phyloP scores from a whole-genome alignment of 2,113 vertebrate species.

The Pomatostomus ruficeps region DNA sequence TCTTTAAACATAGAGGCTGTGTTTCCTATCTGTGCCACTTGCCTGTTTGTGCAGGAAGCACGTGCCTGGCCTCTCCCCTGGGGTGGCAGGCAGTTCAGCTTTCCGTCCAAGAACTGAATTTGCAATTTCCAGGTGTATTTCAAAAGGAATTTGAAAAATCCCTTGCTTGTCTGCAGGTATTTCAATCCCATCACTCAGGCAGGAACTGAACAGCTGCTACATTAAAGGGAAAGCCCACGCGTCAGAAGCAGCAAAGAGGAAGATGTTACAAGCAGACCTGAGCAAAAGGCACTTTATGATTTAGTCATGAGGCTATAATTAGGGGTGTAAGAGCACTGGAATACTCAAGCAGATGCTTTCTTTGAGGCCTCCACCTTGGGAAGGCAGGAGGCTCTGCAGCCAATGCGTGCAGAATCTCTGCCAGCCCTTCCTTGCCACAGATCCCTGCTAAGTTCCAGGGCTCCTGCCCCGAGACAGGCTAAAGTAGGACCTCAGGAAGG shows the following conservation, averaged over 20 bases:
- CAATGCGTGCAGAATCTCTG: background rate
- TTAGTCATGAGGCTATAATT: conserved; percentile 66
- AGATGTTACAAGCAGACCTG: conserved; percentile 57
- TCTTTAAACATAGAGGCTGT: background rate
- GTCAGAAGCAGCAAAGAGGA: conserved; percentile 22
- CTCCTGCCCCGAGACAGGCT: background rate
- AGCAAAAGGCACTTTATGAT: conserved; percentile 61
- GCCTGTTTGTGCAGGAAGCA: background rate
- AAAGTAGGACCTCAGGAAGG: background rate
- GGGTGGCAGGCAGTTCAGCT: background rate
- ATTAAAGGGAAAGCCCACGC: conserved; percentile 45
- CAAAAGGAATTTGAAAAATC: conserved; percentile 45
- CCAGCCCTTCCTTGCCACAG: background rate
- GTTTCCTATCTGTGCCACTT: background rate
- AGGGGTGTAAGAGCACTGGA: conserved; percentile 39
- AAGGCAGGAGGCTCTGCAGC: background rate
- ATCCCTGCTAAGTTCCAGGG: background rate
- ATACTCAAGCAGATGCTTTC: conserved; percentile 15
- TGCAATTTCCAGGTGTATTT: conserved; percentile 56
- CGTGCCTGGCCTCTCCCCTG: background rate
- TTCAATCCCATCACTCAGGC: conserved; percentile 29
- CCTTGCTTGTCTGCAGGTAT: conserved; percentile 20
- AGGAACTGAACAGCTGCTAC: conserved; percentile 47
- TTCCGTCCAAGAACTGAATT: background rate
- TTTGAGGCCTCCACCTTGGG: background rate